Conservation (phyloP, 2,888 invertebrate genomes). For the Colostygia pectinataria region DNA sequence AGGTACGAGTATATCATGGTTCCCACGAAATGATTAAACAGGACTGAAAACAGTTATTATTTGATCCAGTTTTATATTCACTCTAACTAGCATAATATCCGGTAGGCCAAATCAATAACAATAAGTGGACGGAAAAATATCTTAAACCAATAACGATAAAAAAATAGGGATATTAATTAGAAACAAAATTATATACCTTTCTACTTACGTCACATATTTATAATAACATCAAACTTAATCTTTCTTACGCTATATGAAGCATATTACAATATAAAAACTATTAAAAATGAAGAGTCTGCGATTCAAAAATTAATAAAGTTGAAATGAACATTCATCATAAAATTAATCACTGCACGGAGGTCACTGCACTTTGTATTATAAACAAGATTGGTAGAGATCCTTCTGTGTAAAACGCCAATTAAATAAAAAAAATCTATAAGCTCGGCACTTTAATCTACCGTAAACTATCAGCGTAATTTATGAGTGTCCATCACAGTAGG, state of each 20-base stretch:
- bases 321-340: conserved; percentile 12
- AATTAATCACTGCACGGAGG: conserved; percentile 29
- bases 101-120: conserved; percentile 1
- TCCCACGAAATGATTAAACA: too few relatives aligned
- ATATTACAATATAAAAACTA: neutral
- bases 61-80: conserved; percentile 11
- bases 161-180: too few relatives aligned
- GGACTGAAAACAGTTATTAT: conserved; percentile 10
- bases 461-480: conserved; percentile 68
- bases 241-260: neutral
- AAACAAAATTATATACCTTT: too few relatives aligned
- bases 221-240: too few relatives aligned
- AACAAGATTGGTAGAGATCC: conserved; percentile 24
- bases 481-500: conserved; percentile 67
- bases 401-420: conserved; percentile 33
- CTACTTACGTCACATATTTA: too few relatives aligned
- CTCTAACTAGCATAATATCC: neutral
- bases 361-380: conserved; percentile 34
- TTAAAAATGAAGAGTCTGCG: neutral
- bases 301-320: conserved; percentile 3
- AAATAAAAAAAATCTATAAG: conserved; percentile 34
- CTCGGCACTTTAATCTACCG: conserved; percentile 60
- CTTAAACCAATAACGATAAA: too few relatives aligned
- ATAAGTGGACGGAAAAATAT: too few relatives aligned
- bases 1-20: too few relatives aligned